Conservation (phyloP, 2,113 vertebrate species). For the Chauna torquata region DNA sequence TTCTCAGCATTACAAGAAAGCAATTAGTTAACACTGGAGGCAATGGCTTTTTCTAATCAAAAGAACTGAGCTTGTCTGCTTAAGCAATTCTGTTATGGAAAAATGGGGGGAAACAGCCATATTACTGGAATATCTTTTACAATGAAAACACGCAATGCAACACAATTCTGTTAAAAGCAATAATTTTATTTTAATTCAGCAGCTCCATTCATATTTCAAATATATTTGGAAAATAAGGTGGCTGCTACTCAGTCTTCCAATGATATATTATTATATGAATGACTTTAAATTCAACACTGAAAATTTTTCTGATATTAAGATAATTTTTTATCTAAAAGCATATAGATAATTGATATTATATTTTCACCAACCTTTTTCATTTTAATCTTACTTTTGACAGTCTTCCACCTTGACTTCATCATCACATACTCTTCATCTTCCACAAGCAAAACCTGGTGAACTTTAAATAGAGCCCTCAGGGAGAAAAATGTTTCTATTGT, state of each 20-base stretch:
- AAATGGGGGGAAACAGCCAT: background rate
- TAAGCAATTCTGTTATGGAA: constrained; percentile 18
- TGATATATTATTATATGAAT: background rate
- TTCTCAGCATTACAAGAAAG: constrained; percentile 49
- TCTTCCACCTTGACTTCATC: background rate
- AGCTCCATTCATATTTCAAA: background rate
- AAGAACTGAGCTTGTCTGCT: constrained; percentile 38
- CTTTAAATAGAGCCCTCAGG: background rate
- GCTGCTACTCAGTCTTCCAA: background rate
- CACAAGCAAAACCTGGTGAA: background rate
- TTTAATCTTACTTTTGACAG: background rate
- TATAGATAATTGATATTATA: background rate
- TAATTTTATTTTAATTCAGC: background rate
- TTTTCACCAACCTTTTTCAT: background rate
- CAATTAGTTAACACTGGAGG: constrained; percentile 63
- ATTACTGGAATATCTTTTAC: background rate
- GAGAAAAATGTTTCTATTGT: background rate
- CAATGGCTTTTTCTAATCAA: constrained; percentile 45
- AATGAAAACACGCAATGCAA: background rate
- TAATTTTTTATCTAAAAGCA: background rate
- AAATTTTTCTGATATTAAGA: background rate
- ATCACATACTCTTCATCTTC: background rate
- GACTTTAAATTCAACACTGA: background rate
- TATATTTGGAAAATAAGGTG: background rate
- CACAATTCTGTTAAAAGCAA: constrained; percentile 13